Evolutionary conservation across 2,113 vertebrate genomes (phyloP).

Genomic region (Calyptomena viridis): DNA sequence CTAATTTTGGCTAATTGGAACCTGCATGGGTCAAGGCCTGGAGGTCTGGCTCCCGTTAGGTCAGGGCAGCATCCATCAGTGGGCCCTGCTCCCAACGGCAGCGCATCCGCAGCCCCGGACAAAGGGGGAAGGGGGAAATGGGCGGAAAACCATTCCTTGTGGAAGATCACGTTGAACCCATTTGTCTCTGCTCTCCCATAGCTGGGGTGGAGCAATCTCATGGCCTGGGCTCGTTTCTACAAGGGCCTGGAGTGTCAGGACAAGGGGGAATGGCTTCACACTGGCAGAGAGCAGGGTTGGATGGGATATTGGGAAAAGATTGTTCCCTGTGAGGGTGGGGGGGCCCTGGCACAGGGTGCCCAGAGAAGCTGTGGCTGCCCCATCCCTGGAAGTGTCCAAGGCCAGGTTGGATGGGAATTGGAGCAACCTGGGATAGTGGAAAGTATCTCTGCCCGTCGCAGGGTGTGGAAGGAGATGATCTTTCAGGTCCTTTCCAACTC

Average conservation of each 20-base stretch:
- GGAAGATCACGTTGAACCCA: background rate
- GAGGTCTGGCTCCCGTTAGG: slow-evolving; percentile 59
- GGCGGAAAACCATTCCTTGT: background rate
- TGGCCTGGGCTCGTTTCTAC: background rate
- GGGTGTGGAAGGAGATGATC: too few relatives aligned
- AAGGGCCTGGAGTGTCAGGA: background rate
- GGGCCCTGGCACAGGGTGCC: background rate
- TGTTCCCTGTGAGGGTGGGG: background rate
- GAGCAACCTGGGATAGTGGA: rapidly evolving
- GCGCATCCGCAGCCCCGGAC: background rate
- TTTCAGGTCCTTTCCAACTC: background rate
- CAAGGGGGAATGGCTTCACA: rapidly evolving
- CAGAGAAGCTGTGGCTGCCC: background rate
- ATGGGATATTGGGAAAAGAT: background rate
- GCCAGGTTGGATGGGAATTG: background rate
- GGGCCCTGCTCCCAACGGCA: background rate
- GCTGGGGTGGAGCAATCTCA: background rate
- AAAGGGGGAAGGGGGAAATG: background rate
- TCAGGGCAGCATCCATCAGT: slow-evolving; percentile 63
- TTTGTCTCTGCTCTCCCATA: background rate
- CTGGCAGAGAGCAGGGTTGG: rapidly evolving
- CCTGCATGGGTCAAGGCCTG: slow-evolving; percentile 72
- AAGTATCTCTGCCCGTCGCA: background rate
- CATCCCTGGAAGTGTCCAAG: background rate
- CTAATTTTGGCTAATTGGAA: slow-evolving; percentile 86